These are phyloP conservation scores for Enoplosus armatus DNA, from an alignment of 2,797 vertebrate species.

Conservation along the genomic window DNA sequence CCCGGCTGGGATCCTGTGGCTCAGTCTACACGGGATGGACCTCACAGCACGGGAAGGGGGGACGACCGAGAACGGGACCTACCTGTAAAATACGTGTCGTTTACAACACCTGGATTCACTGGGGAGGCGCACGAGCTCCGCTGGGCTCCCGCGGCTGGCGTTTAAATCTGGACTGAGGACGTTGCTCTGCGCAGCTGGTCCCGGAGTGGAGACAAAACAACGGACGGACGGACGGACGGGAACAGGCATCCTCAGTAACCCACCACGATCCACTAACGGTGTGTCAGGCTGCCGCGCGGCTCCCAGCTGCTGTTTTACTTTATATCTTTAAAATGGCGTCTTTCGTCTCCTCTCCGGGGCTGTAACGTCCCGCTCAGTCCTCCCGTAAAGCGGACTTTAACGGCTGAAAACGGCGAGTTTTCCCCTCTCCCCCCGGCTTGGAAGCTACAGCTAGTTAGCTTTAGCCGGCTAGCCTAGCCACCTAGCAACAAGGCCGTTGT, in stretches of 20 bases:
- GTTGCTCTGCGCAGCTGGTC: conserved; percentile 29
- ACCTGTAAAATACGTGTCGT: conserved; percentile 1
- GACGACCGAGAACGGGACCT: conserved; percentile 38
- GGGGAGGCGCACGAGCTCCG: neutral
- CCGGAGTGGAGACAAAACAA: conserved; percentile 69
- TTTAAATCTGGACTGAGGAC: conserved; percentile 5
- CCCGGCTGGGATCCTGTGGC: conserved; percentile 62
- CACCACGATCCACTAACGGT: conserved; percentile 12
- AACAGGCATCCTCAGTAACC: conserved; percentile 46
- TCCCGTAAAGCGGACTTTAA: conserved; percentile 14
- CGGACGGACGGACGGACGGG: conserved; percentile 59
- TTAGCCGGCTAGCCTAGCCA: conserved; percentile 64
- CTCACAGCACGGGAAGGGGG: conserved; percentile 51
- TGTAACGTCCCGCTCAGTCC: fast-evolving
- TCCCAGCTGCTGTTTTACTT: neutral
- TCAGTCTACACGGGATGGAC: conserved; percentile 69
- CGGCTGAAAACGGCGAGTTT: conserved; percentile 47
- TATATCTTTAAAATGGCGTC: neutral
- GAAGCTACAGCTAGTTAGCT: conserved; percentile 68
- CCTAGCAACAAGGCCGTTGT: conserved; percentile 73
- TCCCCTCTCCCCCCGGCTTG: conserved; percentile 18
- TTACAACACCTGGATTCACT: neutral
- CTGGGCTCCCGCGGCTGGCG: neutral
- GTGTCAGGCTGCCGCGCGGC: neutral
- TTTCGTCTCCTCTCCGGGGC: neutral